Conservation (phyloP, 2,797 vertebrate species). For the Euphonia xanthogaster region DNA sequence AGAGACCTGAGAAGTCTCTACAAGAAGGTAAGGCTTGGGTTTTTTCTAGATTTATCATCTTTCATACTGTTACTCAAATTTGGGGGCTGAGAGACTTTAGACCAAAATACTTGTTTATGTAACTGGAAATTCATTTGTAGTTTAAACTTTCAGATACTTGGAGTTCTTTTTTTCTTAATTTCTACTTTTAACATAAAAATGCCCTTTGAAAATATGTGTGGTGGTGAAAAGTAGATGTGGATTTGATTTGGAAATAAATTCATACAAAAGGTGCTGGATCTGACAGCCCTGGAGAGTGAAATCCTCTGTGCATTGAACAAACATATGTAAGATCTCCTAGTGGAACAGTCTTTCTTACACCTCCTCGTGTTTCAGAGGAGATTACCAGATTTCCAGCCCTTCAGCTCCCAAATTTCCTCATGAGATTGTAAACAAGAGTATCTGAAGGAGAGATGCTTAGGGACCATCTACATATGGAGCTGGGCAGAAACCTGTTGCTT, state of each 20-base stretch:
- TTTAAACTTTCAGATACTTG: not conserved
- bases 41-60: conserved; percentile 1
- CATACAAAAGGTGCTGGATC: not conserved
- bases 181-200: not conserved
- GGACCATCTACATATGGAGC: not conserved
- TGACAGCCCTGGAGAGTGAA: not conserved
- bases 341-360: not conserved
- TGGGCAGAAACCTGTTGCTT: not conserved
- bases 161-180: not conserved
- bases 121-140: not conserved
- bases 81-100: conserved; percentile 3
- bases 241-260: not conserved
- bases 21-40: conserved; percentile 89
- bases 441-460: conserved; percentile 14
- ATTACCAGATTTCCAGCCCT: not conserved
- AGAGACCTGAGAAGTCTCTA: conserved; percentile 98
- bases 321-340: not conserved
- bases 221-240: not conserved
- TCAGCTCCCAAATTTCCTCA: conserved; percentile 54
- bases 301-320: not conserved
- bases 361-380: not conserved
- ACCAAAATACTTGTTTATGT: not conserved
- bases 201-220: not conserved
- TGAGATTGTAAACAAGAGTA: conserved; percentile 48
- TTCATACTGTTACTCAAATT: not conserved